Evolutionary conservation across 2,113 vertebrate species (phyloP), one percentile per base, ranked within the genome.

Genomic region (Lasiurus cinereus): DNA sequence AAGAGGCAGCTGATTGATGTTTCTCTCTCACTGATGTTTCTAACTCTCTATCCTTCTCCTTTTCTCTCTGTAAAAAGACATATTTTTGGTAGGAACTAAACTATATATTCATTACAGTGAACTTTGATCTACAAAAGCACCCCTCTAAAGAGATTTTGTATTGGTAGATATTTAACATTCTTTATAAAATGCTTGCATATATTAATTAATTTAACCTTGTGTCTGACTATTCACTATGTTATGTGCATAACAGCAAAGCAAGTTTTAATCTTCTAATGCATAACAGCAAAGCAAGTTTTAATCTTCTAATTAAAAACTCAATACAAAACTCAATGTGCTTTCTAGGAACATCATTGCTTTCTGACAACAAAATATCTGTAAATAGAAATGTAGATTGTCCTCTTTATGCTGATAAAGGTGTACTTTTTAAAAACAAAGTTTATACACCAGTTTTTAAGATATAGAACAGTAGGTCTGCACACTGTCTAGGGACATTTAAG

Each of bases 401-500:
- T 76, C 24, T 70, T 77, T 77, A 56, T 74, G 29, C 8, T 72
- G 79, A 78, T 77, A 94, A 94, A 93, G 33, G 24, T 77, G 0
- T 36, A 27, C 33, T 84, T 91, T 83, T 19, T 59, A 67, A 82
- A 74, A 91, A 29, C 64, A 50, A 87, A 93, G 29, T 64, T 64
- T 91, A 87, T 36, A 88, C 3, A 56, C 16, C 48, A 69, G 39
- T 62, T 83, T 96, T 92, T 93, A 88, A 85, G 21, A 80, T 66
- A 59, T 7, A 82, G 46, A 93, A 78, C 36, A 77, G 46, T 67
- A 88, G 18, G 4, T 82, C 43, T 85, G 48, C 82, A 96, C 86
- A 95, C 73, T 97, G 13, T 89, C 27, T 83, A 12, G 91, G 6
- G 74, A 97, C 43, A 97, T 92, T 39, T 92, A 70, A 18, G 0